A percentile compares a stretch with the other conserved stretches of the same genome.
phyloP scores from a whole-genome alignment of 2,888 invertebrate species.

The Leptarthrus brevirostris region DNA sequence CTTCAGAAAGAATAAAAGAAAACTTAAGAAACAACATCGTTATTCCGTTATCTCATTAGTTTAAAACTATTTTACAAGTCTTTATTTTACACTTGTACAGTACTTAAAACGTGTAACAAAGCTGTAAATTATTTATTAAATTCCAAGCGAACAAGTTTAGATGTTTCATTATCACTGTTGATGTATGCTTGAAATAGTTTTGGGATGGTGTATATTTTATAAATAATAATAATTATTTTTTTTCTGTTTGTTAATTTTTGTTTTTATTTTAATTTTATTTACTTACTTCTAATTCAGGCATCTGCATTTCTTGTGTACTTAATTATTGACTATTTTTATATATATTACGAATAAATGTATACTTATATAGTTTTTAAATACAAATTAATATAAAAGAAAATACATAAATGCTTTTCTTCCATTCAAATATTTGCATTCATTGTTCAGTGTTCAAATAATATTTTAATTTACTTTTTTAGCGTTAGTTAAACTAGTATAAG shows the following conservation, averaged over 20 bases:
- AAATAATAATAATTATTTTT: conserved; percentile 17
- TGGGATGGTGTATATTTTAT: conserved; percentile 41
- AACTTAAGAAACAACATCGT: not conserved
- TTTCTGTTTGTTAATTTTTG: conserved; percentile 9
- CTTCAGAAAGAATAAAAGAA: not conserved
- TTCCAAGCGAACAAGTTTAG: conserved; percentile 26
- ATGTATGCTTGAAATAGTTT: conserved; percentile 35
- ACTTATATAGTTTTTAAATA: conserved; percentile 46
- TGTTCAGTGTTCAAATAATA: too few relatives aligned
- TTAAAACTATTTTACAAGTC: not conserved
- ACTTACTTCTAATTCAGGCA: conserved; percentile 15
- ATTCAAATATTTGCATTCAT: too few relatives aligned
- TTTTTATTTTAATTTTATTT: conserved; percentile 10
- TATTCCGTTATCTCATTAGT: conserved; percentile 11
- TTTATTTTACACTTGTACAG: conserved; percentile 9
- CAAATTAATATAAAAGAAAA: conserved; percentile 33
- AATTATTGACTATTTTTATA: conserved; percentile 45
- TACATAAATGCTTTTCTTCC: too few relatives aligned
- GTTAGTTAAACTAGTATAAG: too few relatives aligned
- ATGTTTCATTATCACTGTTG: conserved; percentile 35
- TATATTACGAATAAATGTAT: conserved; percentile 40
- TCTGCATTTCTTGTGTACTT: conserved; percentile 45
- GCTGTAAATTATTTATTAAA: conserved; percentile 42
- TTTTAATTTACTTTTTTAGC: too few relatives aligned
- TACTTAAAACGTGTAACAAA: conserved; percentile 43